Evolutionary conservation across 2,888 invertebrate genomes (phyloP).

Genomic region (Drosophila robusta): DNA sequence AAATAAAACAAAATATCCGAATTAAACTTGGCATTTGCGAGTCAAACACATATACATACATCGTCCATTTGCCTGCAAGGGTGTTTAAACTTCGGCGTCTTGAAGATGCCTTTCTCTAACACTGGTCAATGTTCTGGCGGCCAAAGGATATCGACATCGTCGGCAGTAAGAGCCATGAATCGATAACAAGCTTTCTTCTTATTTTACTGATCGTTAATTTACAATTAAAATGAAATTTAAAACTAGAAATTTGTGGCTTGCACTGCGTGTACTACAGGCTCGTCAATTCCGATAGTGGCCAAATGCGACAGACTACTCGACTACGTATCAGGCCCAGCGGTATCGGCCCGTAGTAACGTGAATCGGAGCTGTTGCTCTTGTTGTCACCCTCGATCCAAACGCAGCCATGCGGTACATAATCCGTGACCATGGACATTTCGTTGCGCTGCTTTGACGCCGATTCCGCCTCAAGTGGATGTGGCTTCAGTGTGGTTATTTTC

Average conservation of each 20-base stretch:
- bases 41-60: too few species aligned
- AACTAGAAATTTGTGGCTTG: slow-evolving; percentile 27
- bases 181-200: slow-evolving; percentile 16
- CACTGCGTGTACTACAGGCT: slow-evolving; percentile 30
- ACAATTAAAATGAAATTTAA: slow-evolving; percentile 24
- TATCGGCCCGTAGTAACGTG: slow-evolving; percentile 94
- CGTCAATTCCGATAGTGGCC: slow-evolving; percentile 87
- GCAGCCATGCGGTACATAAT: slow-evolving; percentile 92
- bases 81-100: too few species aligned
- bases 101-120: background rate
- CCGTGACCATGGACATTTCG: slow-evolving; percentile 41
- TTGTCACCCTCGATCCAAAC: slow-evolving; percentile 98
- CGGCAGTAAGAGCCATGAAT: background rate
- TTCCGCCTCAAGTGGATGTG: slow-evolving; percentile 54
- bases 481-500: slow-evolving; percentile 78
- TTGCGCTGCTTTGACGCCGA: slow-evolving; percentile 9
- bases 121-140: background rate
- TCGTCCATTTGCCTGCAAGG: too few species aligned
- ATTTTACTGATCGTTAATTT: slow-evolving; percentile 30
- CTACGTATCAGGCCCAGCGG: slow-evolving; percentile 94
- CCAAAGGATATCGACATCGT: too few species aligned
- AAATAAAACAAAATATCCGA: too few species aligned
- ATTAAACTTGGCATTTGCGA: too few species aligned
- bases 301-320: slow-evolving; percentile 92
- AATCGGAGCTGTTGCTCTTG: slow-evolving; percentile 92